Evolutionary conservation across 37 sponge, comb jelly and placozoan genomes (phyloP), one percentile per base, ranked within the genome.

Genomic region (Cladorhizidae sp.): DNA sequence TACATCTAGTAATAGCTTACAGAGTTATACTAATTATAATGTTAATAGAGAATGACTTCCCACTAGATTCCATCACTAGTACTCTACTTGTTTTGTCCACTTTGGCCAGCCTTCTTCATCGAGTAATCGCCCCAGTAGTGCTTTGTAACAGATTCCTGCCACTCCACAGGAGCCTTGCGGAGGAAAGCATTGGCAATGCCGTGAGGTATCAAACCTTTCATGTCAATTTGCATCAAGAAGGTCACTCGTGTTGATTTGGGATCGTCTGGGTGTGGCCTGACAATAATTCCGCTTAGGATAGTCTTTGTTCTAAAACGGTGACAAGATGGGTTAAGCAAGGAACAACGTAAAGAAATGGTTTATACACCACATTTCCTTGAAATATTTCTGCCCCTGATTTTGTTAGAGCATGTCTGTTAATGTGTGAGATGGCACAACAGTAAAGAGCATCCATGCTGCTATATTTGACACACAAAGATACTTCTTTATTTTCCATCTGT

Each of bases 121-220:
- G 81, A 57, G 29, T 77, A 64, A 1, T 40, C 64, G 1, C 63
- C 45, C 23, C 18, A 23, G 51, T 77, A 79, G 69, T 74, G 79
- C 33, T 86, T 79, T 17, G 8, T 35, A 28, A 86, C 57, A 38
- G 33, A 37, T 11, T 75, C 73, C 37, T 59, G 40, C 91, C 91
- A 90, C 33, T 67, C 29, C 12, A 36, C 67, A 63, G 86, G 82
- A 29, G 82, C 64, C 32, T 33, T 58, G 36, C 54, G 54, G 18
- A 71, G 51, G 40, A 79, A 55, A 7, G 28, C 23, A 42, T 91
- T 91, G 42, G 87, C 87, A 26, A 91, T 22, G 21, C 77, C 64
- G 33, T 67, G 41, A 18, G 92, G 92, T n/a, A 91, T 78, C 85
- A 75, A 80, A 2, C 92, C 92, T 51, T 83, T 91, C 32, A 73